Conservation (phyloP, 2,797 vertebrate genomes). For the Tragopan temminckii region DNA sequence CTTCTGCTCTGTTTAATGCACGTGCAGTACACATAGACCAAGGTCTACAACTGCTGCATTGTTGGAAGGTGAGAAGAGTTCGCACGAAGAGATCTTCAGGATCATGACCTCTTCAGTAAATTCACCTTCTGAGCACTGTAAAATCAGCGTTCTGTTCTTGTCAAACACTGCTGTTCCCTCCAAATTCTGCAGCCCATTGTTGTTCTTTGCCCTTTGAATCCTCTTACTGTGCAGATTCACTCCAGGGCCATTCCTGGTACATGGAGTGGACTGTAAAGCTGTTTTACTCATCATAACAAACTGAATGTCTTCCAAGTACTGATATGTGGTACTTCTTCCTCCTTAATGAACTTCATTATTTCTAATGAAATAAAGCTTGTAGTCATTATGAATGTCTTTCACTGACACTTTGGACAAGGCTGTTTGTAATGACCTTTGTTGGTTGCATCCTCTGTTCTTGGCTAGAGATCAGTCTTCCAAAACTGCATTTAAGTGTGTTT, state of each 20-base stretch:
- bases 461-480: not conserved
- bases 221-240: not conserved
- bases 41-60: not conserved
- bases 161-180: not conserved
- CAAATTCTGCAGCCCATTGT: not conserved
- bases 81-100: not conserved
- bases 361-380: not conserved
- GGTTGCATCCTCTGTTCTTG: not conserved
- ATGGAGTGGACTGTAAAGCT: not conserved
- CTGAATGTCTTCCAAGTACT: not conserved
- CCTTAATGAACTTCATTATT: not conserved
- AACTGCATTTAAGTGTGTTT: not conserved
- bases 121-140: not conserved
- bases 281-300: not conserved
- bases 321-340: not conserved
- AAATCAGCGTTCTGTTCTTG: not conserved
- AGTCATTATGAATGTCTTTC: not conserved
- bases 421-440: not conserved
- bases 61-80: not conserved
- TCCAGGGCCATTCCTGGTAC: not conserved
- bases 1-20: not conserved
- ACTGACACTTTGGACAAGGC: not conserved
- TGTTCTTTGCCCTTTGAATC: not conserved
- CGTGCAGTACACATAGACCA: not conserved
- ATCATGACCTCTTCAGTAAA: slow-evolving; percentile 1